Evolutionary conservation across 2,888 invertebrate species (phyloP), one percentile per base, ranked within the genome.

Genomic region (Oscheius sp.): DNA sequence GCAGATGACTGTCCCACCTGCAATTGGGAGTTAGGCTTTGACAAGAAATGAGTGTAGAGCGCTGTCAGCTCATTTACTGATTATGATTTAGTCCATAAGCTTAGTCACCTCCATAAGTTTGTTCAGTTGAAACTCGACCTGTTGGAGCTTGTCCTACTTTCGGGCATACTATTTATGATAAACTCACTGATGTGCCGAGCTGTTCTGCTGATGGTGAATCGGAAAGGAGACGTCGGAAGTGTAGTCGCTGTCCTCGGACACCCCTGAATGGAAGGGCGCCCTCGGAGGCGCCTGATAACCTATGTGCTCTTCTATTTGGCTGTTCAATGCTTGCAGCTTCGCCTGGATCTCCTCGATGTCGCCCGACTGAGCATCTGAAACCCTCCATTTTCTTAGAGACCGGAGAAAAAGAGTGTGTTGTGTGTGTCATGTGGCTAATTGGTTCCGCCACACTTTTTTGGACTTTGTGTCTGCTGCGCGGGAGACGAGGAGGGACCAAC

Each of bases 171-270:
- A 42, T 5, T 7, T 21, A 21, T 21, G 21, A 42, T 5, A 7
- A 42, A 42, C 42, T 42, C 7, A 42, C 91, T 96, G 96, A 76
- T 95, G 95, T 37, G 94, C 95, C 76, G 95, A 95, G 89, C 94
- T 94, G 92, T 96, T 96, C 87, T 95, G 93, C 90, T 95, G 94
- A 33, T 68, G 68, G 71, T 85, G 86, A 70, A 87, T 84, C 70
- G 96, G 96, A 91, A 94, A 96, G 92, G 96, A 96, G 89, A 96
- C 93, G 91, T 96, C 96, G 79, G 95, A 95, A 79, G 96, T 96
- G 91, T 96, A 96, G 92, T 96, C 96, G 86, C 95, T 95, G 91
- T 96, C 96, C 91, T 96, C 96, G 68, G 96, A 96, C 90, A 96
- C 94, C 76, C 96, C 95, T 90, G 95, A 95, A 94, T 92, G 70